Base-by-base conservation (phyloP, 2,888 invertebrate species). In the Scaptomyza cyrtandrae region DNA sequence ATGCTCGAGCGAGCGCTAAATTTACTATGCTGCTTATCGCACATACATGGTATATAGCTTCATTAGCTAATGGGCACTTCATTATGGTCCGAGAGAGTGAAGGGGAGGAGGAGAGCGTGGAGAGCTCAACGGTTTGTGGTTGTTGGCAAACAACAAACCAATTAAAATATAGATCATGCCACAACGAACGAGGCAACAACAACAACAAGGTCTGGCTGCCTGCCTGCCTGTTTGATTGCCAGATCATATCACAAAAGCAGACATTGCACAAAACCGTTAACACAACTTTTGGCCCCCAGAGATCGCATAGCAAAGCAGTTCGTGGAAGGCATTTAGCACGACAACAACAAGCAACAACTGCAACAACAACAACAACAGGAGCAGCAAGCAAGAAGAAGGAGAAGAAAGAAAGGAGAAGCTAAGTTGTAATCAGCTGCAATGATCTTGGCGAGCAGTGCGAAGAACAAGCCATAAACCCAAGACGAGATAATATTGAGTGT, bases 141-240 rank as follows among this genome's bases (percentile, higher is more conserved):
- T 44, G 60, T 49, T 50, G 56, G n/a, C n/a, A n/a, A 70, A 62
- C 45, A 61, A 59, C 78, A 78, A 59, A 68, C 83, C 83, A 84
- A 84, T 84, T 84, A 84, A 84, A 85, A 84, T 83, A 85, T 84
- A 83, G 83, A 85, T 85, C 83, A 84, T 85, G 77, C 77, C 77
- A 74, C 70, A 66, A 58, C 16, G 66, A 45, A 49, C 43, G 11
- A 27, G 31, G 43, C 67, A 61, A 37, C 10, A 41, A 16, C 33
- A 37, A 6, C 6, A 41, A 41, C 16, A 24, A 37, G 35, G 43
- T 39, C 39, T 39, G 39, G 0, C 46, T 52, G 48, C 29, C 29
- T 6, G 29, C 29, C 29, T 29, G 29, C 29, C 29, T 29, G 29
- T 7, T 6, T 29, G 27, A 50, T 37, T n/a, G 43, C 39, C 56